Evolutionary conservation across 1,140 invertebrate genomes (phyloP), one percentile per base, ranked within the genome.

Genomic region (Drosophila gunungcola): DNA sequence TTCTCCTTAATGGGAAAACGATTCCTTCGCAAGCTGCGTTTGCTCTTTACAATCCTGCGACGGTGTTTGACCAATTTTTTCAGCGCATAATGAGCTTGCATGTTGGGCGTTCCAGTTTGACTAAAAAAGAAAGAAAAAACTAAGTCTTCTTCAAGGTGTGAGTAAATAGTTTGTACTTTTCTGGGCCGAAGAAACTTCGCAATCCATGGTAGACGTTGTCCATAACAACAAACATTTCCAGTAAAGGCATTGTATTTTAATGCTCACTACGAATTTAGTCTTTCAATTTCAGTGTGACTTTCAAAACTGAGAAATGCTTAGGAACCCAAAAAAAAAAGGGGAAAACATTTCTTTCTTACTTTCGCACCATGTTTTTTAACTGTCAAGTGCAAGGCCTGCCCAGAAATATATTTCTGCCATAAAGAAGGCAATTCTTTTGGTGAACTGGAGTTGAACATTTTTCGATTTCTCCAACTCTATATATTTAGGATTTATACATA

Each of bases 141-240:
- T 12, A 12, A 21, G 5, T 6, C 42, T 21, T n/a, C 7, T 21
- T 13, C 4, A 13, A 36, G 5, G 9, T 16, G 7, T 32, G 0
- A 6, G n/a, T 12, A 2, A 38, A 38, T 41, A 41, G 6, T 9
- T 7, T 1, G n/a, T 58, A 73, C 69, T 9, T 42, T 13, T 65
- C 27, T 1, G 46, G n/a, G 25, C 12, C 21, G 43, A 65, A 9
- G 10, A 34, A 56, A 11, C 53, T 9, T 13, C 29, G 11, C 0
- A 75, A 13, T 41, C 52, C 41, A 27, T 48, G 4, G 9, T 58
- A 75, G 9, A 67, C 7, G 29, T 48, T 52, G n/a, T 42, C 45
- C 27, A 64, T 29, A 5, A 53, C 29, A 38, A 38, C 1, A 11
- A 54, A 49, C 13, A 75, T 16, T 57, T 75, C 73, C n/a, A 51